Conservation (phyloP, 2,888 invertebrate genomes). For the Nematopogon swammerdamellus region DNA sequence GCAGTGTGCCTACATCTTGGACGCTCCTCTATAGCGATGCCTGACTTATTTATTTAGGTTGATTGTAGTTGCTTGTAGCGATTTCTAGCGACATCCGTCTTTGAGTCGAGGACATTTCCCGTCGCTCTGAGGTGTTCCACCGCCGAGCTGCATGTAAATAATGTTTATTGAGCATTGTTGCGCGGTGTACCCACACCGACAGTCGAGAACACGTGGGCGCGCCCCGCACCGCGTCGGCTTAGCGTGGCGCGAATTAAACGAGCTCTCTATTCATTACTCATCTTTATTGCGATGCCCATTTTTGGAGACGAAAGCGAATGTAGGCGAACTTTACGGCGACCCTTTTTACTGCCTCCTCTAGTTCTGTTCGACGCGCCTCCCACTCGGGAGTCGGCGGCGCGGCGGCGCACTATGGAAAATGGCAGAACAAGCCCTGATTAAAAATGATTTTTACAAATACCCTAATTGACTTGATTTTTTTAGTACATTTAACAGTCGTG, state of each 20-base stretch:
- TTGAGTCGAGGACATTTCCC: not conserved
- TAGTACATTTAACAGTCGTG: no score
- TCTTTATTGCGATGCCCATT: conserved; percentile 50
- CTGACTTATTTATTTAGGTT: no score
- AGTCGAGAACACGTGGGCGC: conserved; percentile 34
- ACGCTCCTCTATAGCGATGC: no score
- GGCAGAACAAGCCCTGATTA: no score
- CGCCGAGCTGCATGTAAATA: not conserved
- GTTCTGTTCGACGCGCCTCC: not conserved
- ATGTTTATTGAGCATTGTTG: not conserved
- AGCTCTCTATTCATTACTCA: conserved; percentile 58
- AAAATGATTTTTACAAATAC: no score
- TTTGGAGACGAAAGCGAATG: conserved; percentile 49
- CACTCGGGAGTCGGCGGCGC: no score
- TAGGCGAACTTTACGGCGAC: conserved; percentile 30
- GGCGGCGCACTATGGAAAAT: no score
- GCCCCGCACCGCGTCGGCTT: conserved; percentile 25
- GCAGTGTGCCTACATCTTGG: no score
- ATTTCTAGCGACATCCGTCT: no score
- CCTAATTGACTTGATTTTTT: no score
- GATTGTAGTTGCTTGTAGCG: no score
- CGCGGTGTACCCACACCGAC: not conserved
- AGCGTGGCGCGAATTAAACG: conserved; percentile 38
- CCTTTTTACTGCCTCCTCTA: conserved; percentile 12
- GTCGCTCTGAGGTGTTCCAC: not conserved